Evolutionary conservation across 2,797 vertebrate species (phyloP).

Genomic region (Loris lydekkerianus): DNA sequence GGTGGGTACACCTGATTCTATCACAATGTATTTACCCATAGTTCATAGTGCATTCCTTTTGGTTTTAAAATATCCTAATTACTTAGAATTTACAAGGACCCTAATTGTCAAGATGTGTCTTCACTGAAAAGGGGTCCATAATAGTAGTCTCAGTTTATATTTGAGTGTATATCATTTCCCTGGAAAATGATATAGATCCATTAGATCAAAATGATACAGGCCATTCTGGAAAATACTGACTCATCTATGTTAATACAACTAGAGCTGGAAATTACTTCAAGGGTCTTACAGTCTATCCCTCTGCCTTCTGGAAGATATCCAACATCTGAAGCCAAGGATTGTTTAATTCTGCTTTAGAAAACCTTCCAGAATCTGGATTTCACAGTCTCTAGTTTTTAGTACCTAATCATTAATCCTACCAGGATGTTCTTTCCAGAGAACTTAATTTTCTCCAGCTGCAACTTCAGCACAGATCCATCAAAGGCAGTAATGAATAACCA

Average conservation of each 20-base stretch:
- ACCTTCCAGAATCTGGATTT: constrained; percentile 28
- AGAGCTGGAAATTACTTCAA: not conserved
- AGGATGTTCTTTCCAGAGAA: constrained; percentile 64
- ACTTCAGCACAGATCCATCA: not conserved
- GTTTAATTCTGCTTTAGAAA: constrained; percentile 6
- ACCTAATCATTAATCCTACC: constrained; percentile 56
- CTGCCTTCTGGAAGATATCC: not conserved
- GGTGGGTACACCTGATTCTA: too few species aligned
- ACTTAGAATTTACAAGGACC: not conserved
- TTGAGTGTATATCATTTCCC: not conserved
- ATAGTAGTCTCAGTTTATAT: not conserved
- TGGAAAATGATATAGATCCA: not conserved
- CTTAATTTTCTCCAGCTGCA: constrained; percentile 64
- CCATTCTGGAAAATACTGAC: not conserved
- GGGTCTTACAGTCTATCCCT: not conserved
- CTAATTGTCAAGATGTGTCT: not conserved
- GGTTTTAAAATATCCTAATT: constrained; percentile 20
- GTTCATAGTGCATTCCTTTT: constrained; percentile 1
- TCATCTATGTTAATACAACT: not conserved
- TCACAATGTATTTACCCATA: not conserved
- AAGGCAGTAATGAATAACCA: not conserved
- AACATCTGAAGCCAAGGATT: not conserved
- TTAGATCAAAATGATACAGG: not conserved
- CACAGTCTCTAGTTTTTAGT: constrained; percentile 55
- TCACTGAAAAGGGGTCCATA: not conserved